These are phyloP conservation scores for Hemiscyllium ocellatum DNA, from an alignment of 2,113 vertebrate species.

Conservation along the genomic window DNA sequence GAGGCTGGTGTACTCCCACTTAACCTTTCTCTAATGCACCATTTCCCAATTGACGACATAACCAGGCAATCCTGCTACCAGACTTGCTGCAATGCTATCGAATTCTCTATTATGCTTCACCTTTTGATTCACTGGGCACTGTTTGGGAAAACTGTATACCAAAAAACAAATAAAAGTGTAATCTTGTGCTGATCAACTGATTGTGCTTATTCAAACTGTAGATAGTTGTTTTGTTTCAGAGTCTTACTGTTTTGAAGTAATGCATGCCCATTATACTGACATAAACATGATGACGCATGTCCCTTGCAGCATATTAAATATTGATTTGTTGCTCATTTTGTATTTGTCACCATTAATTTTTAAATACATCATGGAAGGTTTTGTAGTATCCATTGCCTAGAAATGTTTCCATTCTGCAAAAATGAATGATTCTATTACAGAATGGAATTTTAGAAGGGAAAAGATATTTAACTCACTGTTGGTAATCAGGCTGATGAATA, in stretches of 20 bases:
- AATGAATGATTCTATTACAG: neutral
- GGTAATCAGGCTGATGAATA: neutral
- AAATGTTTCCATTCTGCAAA: neutral
- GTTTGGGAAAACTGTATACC: neutral
- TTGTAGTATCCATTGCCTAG: neutral
- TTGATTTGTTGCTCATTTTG: conserved; percentile 14
- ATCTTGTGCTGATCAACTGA: neutral
- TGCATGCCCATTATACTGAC: neutral
- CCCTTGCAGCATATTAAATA: neutral
- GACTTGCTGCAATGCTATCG: neutral
- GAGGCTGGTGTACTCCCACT: neutral
- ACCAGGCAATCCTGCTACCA: neutral
- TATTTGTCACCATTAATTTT: neutral
- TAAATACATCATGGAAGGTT: neutral
- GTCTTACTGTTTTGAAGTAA: neutral
- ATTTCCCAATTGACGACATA: neutral
- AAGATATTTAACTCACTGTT: too few species aligned
- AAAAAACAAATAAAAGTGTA: neutral
- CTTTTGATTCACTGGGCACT: neutral
- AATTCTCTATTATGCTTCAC: neutral
- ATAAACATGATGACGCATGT: neutral
- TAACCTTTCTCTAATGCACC: neutral
- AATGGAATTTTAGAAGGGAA: neutral
- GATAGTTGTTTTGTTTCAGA: neutral
- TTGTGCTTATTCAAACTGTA: neutral